Conservation (phyloP, 2,888 invertebrate genomes). For the Drosophila nr. medialis region DNA sequence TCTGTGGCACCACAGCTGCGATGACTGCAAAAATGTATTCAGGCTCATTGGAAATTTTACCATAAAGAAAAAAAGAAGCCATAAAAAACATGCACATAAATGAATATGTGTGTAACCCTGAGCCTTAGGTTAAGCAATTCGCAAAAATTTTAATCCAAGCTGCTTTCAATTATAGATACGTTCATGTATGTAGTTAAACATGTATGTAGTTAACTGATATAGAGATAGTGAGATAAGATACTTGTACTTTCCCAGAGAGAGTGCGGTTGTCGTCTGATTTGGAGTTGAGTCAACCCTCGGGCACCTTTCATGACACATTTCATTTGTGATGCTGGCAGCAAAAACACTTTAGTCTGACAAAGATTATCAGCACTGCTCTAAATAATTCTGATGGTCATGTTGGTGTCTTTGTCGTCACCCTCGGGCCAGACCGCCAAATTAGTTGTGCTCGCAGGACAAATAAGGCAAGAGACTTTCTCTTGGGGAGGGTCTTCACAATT, state of each 20-base stretch:
- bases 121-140: not conserved
- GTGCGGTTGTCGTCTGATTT: not conserved
- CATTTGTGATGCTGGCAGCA: conserved; percentile 25
- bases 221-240: not conserved
- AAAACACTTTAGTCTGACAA: conserved; percentile 54
- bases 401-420: conserved; percentile 27
- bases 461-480: conserved; percentile 2
- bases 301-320: conserved; percentile 40
- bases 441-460: conserved; percentile 38
- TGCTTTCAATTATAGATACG: not conserved
- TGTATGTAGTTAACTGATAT: not conserved
- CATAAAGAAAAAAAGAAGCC: not conserved
- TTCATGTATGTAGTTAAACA: not conserved
- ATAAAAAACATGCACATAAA: not conserved
- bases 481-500: conserved; percentile 12
- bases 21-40: not conserved
- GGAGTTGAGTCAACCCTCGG: conserved; percentile 5
- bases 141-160: not conserved
- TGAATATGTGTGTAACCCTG: not conserved
- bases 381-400: conserved; percentile 61
- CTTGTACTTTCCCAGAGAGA: not conserved
- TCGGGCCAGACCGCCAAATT: conserved; percentile 46
- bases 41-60: not conserved
- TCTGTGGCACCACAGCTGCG: conserved; percentile 28
- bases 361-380: conserved; percentile 65